Base-by-base conservation (phyloP, 2,888 invertebrate species). In the Buathra laborator region DNA sequence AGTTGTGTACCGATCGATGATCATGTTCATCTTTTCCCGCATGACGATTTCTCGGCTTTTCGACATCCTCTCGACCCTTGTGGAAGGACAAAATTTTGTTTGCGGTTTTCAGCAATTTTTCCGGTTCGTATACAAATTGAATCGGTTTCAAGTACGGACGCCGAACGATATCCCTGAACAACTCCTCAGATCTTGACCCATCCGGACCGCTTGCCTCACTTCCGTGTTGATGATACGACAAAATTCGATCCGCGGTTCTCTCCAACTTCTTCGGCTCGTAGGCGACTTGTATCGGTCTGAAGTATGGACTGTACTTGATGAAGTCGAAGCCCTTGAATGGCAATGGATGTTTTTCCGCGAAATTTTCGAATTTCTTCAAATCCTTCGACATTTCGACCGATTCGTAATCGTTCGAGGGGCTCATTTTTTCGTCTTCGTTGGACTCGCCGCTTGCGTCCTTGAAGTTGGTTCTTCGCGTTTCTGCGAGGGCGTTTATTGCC, bases 251-350 rank as follows among this genome's bases (percentile, higher is more conserved):
- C 0, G 88, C 85, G 0, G 87, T 88, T 51, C 86, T 87, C 9
- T 90, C 86, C 81, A 88, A 84, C n/a, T 87, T 86, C 3, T 89
- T 88, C 1, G 91, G 89, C 3, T 89, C 85, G 70, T 91, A 89
- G 0, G 89, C 19, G 12, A 91, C 90, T 43, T 91, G 90, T 3
- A 92, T 83, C 0, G 93, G 93, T n/a, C 90, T 86, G n/a, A 89
- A 87, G 12, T 92, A 90, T 0, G 93, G 91, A 24, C 81, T 85
- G 67, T 89, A 89, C 77, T 88, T 91, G 1, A 84, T 71, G 48
- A 91, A 89, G 48, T 92, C 89, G 51, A 86, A 86, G 19, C 66
- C 71, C 37, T 81, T 72, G n/a, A 77, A 68, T 7, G 59, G 29
- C 24, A 64, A 44, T 19, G 71, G 75, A 12, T 83, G 32, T 5